phyloP scores from a whole-genome alignment of 2,888 invertebrate genomes.

The Camptogramma bilineatum region DNA sequence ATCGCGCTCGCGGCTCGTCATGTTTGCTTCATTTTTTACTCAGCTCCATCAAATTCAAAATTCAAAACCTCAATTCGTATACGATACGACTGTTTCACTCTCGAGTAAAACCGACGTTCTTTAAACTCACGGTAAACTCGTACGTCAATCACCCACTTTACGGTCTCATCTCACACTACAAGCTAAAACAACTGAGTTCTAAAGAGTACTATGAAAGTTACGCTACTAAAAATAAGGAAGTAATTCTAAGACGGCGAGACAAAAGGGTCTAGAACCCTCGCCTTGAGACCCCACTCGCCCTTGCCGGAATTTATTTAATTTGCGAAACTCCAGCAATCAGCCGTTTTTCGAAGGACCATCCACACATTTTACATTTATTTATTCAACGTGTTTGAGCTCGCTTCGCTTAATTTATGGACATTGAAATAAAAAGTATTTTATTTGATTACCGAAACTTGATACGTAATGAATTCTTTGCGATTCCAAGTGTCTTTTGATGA shows the following conservation, averaged over 20 bases:
- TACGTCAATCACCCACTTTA: no score
- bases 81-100: no score
- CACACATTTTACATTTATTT: conserved; percentile 31
- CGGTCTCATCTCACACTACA: neutral
- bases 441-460: conserved; percentile 29
- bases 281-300: neutral
- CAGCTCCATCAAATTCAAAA: no score
- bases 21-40: no score
- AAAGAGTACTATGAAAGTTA: neutral
- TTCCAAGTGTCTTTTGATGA: conserved; percentile 4
- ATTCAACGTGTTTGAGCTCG: conserved; percentile 26
- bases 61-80: no score
- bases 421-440: conserved; percentile 33
- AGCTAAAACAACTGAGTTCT: neutral
- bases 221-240: neutral
- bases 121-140: no score
- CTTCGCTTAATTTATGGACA: conserved; percentile 30
- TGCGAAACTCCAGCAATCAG: conserved; percentile 25
- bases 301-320: conserved; percentile 28
- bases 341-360: conserved; percentile 28
- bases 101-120: no score
- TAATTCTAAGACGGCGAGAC: neutral
- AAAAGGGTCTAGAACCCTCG: neutral
- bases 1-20: no score
- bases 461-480: conserved; percentile 25